Base-by-base conservation (phyloP, 2,888 invertebrate species). In the Pemphredon lugubris region DNA sequence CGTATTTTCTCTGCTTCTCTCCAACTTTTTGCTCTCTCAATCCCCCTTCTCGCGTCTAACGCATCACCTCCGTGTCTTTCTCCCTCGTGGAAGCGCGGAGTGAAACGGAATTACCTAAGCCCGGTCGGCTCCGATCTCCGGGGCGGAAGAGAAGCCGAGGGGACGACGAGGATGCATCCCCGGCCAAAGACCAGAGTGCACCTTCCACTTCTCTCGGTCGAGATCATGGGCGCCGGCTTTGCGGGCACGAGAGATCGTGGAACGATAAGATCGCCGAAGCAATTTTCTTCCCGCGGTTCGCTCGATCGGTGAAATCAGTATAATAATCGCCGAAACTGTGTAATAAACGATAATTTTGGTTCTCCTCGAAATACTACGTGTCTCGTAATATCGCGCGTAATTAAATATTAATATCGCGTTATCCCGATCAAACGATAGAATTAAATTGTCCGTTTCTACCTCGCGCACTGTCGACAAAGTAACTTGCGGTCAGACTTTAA, bases 181-280 rank as follows among this genome's bases (percentile, higher is more conserved):
- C 66, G 73, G 60, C 68, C n/a, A 63, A 64, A 54, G 68, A 67
- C 45, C 51, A 73, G 68, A 72, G 60, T 60, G 64, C 64, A 73
- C 59, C 73, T 74, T 74, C 68, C 47, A 51, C 51, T 51, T 55
- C 61, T 59, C 73, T 63, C 64, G 60, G 68, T 55, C 48, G 67
- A 54, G 61, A 54, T 61, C 67, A 67, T 54, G 51, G 65, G 65
- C 65, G 58, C 45, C 23, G 26, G 16, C 26, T 54, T 30, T 13
- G 51, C 32, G 9, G n/a, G 42, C 11, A 18, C 30, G 6, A 16
- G 47, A 53, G 60, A 61, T 60, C 39, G 60, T n/a, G 34, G n/a
- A 4, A n/a, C 9, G 34, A 34, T n/a, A n/a, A 34, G 11, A 3
- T n/a, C 11, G 7, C 7, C 26, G 26, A 26, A 5, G 34, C n/a